A percentile compares a stretch with the other conserved stretches of the same genome.
phyloP scores from a whole-genome alignment of 2,888 invertebrate genomes.

The Artemia sinica region DNA sequence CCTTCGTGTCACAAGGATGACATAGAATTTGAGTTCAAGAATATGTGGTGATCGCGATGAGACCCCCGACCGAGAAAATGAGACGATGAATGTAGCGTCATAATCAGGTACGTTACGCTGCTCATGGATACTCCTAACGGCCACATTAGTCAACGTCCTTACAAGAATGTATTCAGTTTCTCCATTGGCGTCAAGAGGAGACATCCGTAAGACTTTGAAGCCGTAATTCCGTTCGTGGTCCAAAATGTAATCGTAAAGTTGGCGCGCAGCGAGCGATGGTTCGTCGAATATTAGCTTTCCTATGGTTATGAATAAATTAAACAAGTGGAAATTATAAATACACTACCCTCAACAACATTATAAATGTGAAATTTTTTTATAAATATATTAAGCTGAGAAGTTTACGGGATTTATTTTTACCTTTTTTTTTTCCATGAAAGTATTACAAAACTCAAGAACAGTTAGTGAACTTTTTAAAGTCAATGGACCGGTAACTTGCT shows the following conservation, averaged over 20 bases:
- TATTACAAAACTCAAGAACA: too few species aligned
- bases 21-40: conserved; percentile 41
- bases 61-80: conserved; percentile 34
- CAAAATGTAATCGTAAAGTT: conserved; percentile 50
- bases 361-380: too few species aligned
- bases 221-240: conserved; percentile 47
- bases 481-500: too few species aligned
- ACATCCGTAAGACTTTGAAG: conserved; percentile 49
- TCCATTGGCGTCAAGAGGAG: conserved; percentile 28
- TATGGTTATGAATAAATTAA: conserved; percentile 26
- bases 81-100: conserved; percentile 46
- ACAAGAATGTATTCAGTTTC: conserved; percentile 46
- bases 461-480: too few species aligned
- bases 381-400: too few species aligned
- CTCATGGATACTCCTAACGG: conserved; percentile 6
- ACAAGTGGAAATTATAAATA: too few species aligned
- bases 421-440: too few species aligned
- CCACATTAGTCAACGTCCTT: conserved; percentile 40
- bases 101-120: conserved; percentile 35
- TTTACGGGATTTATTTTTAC: too few species aligned
- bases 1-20: conserved; percentile 43
- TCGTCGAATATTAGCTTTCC: conserved; percentile 42
- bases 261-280: conserved; percentile 43
- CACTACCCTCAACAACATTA: too few species aligned
- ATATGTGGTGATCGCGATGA: conserved; percentile 29